These are phyloP conservation scores for Calcarius lapponicus DNA, from an alignment of 2,797 vertebrate genomes.

Conservation along the genomic window DNA sequence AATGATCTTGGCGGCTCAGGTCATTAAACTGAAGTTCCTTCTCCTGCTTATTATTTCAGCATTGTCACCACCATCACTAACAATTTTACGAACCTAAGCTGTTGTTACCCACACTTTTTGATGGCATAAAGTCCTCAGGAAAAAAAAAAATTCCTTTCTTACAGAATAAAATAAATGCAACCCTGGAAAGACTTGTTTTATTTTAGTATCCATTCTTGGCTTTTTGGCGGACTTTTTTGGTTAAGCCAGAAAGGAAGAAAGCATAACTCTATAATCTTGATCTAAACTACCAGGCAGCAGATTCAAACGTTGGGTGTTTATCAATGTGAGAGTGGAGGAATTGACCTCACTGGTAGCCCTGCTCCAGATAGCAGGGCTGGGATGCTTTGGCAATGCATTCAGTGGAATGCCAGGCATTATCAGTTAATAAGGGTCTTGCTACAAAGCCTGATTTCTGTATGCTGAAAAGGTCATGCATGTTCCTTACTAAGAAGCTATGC, in stretches of 20 bases:
- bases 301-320: neutral
- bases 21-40: neutral
- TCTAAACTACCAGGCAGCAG: neutral
- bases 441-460: neutral
- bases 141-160: neutral
- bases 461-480: neutral
- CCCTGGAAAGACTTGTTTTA: neutral
- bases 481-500: neutral
- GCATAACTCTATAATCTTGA: neutral
- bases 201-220: neutral
- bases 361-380: neutral
- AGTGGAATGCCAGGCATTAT: neutral
- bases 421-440: neutral
- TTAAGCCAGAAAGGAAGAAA: neutral
- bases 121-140: neutral
- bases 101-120: neutral
- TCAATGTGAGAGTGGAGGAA: neutral
- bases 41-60: neutral
- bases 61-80: neutral
- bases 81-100: neutral
- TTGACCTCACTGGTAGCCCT: neutral
- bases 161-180: neutral
- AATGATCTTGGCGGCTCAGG: neutral
- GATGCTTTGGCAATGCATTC: neutral
- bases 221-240: neutral